Percentiles rank a stretch among this genome's conserved stretches.
Evolutionary conservation across 2,797 vertebrate species (phyloP).

Genomic region (Clarias pachynema): DNA sequence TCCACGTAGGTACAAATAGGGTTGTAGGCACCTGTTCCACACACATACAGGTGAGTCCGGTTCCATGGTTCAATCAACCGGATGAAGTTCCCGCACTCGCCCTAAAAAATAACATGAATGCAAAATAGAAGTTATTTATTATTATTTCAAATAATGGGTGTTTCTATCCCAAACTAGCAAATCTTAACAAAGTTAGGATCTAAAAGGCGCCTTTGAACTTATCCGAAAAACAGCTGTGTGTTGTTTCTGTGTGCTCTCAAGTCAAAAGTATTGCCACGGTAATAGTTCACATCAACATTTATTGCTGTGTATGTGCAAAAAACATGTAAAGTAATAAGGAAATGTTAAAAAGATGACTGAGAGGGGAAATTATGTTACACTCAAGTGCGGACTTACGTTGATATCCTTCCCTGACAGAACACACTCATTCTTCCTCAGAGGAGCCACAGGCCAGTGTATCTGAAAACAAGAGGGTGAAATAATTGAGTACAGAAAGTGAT

Average conservation of each 20-base stretch:
- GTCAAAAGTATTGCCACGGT: neutral
- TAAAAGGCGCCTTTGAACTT: neutral
- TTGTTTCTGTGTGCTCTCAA: neutral
- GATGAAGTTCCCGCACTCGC: conserved; percentile 97
- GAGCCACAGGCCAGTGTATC: conserved; percentile 96
- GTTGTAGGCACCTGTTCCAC: conserved; percentile 97
- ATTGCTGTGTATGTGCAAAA: neutral
- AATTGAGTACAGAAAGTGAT: neutral
- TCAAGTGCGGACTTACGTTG: conserved; percentile 82
- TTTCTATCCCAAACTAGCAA: neutral
- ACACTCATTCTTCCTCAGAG: conserved; percentile 94
- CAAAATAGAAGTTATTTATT: no score
- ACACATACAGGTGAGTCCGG: conserved; percentile 96
- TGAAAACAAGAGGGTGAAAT: conserved; percentile 62
- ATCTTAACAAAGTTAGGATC: neutral
- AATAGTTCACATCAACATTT: conserved; percentile 17
- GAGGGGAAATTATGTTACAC: neutral
- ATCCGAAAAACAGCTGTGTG: neutral
- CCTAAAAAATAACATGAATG: conserved; percentile 69
- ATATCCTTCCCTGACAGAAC: conserved; percentile 94
- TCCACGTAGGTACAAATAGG: conserved; percentile 96
- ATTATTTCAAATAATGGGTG: neutral
- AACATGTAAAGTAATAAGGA: neutral
- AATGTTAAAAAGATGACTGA: conserved; percentile 6
- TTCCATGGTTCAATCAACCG: conserved; percentile 99